These are phyloP conservation scores for Odobenus rosmarus DNA, from an alignment of 2,113 vertebrate species.

Conservation along the genomic window DNA sequence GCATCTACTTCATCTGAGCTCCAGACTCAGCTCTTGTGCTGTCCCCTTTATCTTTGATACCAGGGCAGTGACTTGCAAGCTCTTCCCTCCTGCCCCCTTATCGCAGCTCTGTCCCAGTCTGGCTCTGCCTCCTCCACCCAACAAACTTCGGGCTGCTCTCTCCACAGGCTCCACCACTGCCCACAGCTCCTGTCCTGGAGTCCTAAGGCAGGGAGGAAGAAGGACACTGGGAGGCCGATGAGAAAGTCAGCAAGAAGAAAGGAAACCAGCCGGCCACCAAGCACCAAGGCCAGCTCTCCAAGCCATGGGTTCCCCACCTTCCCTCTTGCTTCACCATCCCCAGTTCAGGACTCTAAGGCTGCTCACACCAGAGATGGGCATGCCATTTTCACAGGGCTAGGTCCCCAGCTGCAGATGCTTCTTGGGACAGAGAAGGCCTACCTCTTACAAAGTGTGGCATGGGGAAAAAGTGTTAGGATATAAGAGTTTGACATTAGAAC, in stretches of 20 bases:
- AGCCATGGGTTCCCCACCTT: neutral
- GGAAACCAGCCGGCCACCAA: neutral
- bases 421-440: neutral
- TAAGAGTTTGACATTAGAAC: neutral
- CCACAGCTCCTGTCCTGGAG: neutral
- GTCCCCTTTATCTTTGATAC: neutral
- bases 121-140: neutral
- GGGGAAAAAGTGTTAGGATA: accelerated
- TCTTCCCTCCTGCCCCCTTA: neutral
- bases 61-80: neutral
- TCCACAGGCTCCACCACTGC: neutral
- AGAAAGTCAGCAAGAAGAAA: neutral
- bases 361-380: neutral
- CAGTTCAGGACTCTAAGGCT: neutral
- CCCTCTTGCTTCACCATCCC: neutral
- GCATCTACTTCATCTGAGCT: neutral
- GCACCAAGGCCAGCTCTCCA: neutral
- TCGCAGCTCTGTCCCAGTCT: neutral
- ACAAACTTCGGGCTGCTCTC: neutral
- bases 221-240: neutral
- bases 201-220: too few species aligned
- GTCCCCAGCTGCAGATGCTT: neutral
- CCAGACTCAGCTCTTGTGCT: neutral
- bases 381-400: neutral
- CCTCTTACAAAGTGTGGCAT: neutral